Base-by-base conservation (phyloP, 2,113 vertebrate genomes). In the Petrocephalus microphthalmus region DNA sequence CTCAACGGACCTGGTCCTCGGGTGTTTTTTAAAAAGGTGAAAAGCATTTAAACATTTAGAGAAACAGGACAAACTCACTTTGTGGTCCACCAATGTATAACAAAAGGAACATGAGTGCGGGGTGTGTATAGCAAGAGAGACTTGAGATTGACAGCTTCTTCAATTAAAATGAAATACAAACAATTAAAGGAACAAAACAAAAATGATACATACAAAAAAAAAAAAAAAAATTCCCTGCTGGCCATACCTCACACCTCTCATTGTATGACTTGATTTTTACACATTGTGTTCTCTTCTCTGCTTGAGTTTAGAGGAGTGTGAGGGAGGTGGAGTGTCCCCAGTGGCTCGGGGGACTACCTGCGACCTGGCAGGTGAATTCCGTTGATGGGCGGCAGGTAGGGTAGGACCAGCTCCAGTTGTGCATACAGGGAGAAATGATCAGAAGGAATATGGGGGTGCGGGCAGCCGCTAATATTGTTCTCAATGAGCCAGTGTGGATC, bases 401-500 rank as follows among this genome's bases (percentile, higher is more conserved):
- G 97, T 96, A 99, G 96, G 93, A 99, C 95, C 93, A 99, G 96
- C 97, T 99, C 98, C 94, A 99, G 96, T 95, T 99, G 98, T 96
- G 97, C 96, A 94, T 98, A 98, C 94, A 99, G 97, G 93, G 97
- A 99, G 96, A 99, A 99, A 96, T 99, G 98, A 96, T 99, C 98
- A 54, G 98, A 99, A 94, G 97, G 98, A 94, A 99, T 98, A 93
- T 98, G 97, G 88, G 98, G 98, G 89, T 99, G 98, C 33, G 98
- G 98, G 94, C 97, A 99, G 94, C 98, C 98, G 91, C 94, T 97
- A 96, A 99, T 96, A 95, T 97, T 98, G 95, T 99, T 99, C 95
- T 99, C 97, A 92, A 96, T 95, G 89, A 99, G 97, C 98, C 98
- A 99, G 90, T 98, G 97, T 93, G 96, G 96, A 94, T 99, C 98